Conservation (phyloP, 2,797 vertebrate genomes). For the Borostomias antarcticus region DNA sequence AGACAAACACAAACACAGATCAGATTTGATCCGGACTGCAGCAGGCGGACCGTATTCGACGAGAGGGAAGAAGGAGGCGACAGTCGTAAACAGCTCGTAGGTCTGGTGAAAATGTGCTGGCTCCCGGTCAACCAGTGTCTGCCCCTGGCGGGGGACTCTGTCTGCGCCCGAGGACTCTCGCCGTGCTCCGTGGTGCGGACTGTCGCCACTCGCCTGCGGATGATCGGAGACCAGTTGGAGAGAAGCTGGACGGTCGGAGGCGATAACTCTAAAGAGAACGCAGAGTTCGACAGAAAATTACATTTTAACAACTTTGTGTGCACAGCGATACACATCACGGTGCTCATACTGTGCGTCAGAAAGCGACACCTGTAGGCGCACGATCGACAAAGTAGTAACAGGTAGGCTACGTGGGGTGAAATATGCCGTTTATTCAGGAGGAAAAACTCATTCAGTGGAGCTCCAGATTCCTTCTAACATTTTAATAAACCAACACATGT, state of each 20-base stretch:
- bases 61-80: conserved; percentile 31
- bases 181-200: conserved; percentile 76
- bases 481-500: too few relatives aligned
- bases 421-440: too few relatives aligned
- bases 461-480: too few relatives aligned
- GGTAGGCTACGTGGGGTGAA: conserved; percentile 65
- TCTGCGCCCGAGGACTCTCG: conserved; percentile 66
- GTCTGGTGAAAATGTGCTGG: conserved; percentile 81
- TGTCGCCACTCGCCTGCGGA: conserved; percentile 85
- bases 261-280: conserved; percentile 16
- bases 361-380: conserved; percentile 84
- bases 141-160: conserved; percentile 78
- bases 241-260: conserved; percentile 62
- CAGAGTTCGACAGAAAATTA: conserved; percentile 21
- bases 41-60: neutral
- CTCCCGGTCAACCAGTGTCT: conserved; percentile 80
- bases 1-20: conserved; percentile 44
- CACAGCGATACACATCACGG: conserved; percentile 80
- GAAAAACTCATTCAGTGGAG: too few relatives aligned
- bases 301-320: conserved; percentile 68
- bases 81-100: neutral
- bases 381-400: conserved; percentile 68
- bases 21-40: conserved; percentile 58
- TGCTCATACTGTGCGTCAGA: conserved; percentile 84
- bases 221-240: conserved; percentile 91